Base-by-base conservation (phyloP, 2,113 vertebrate species). In the Noctilio leporinus region DNA sequence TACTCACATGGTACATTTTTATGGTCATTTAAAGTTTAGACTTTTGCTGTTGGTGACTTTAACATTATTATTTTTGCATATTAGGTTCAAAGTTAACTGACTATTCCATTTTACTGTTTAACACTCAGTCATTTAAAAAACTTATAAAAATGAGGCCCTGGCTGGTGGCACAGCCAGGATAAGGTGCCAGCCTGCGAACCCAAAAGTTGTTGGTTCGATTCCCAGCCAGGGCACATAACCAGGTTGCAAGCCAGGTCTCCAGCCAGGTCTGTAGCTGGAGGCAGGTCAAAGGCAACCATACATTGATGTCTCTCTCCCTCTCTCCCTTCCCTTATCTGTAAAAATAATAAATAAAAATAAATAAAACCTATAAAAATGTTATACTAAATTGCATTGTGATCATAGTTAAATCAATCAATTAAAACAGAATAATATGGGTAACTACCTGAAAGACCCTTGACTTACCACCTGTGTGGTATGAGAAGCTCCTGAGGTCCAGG, bases 1-100 rank as follows among this genome's bases (percentile, higher is more conserved):
- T 91, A 88, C 73, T 72, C 78, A 77, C 28, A 33, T 95, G 30
- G 62, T 51, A 91, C 38, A 10, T 91, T 90, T 88, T 93, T 80
- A 86, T 84, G 77, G 76, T 70, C 62, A 35, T 53, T 91, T 43
- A 75, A 43, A 86, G 69, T 96, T 95, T 96, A 84, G 62, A 38
- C 33, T 93, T 82, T 64, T 89, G 57, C 14, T 62, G n/a, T 91
- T 82, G 49, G 57, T 87, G 69, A 72, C 78, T 93, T 95, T 82
- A 59, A 72, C 83, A 38, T 93, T 70, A 77, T 59, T 92, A 88
- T 81, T 88, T 94, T n/a, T 89, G 57, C 72, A 43, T 86, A 45
- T 84, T 83, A 91, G 30, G 30, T 80, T 88, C 51, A 90, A 64
- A 91, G 77, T 88, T 88, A 69, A 77, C 40, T 33, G 40, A 69